Base-by-base conservation (phyloP, 2,797 vertebrate genomes). In the Enteromius treurensis region DNA sequence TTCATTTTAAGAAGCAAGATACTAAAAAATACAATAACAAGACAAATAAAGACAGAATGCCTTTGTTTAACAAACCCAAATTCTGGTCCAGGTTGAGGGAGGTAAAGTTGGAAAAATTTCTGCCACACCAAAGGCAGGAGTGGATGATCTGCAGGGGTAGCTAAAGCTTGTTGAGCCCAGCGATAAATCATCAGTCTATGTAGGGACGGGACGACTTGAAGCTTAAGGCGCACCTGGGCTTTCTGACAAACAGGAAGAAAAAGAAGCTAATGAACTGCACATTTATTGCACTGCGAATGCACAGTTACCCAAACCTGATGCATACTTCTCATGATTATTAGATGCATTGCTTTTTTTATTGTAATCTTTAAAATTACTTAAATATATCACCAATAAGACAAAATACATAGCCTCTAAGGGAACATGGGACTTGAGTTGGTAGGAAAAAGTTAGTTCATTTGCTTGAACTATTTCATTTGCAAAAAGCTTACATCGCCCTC, bases 111-210 rank as follows among this genome's bases (percentile, higher is more conserved):
- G 74, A 99, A 94, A 90, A 99, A 99, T 88, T 96, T 99, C 90
- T 99, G 98, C 98, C 98, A 99, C 79, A 99, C 92, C 3, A 99
- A 94, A 0, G 98, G 97, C 86, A 99, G 91, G 40, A 99, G 95
- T 9, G 97, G 97, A 84, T 99, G 98, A 87, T 97, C 97, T 32
- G 95, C 96, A 7, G 97, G 97, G 0, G 98, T 99, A 86, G 91
- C 94, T 45, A 99, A 91, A 1, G 98, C 97, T 92, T 99, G 98
- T 84, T 96, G 95, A 8, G 97, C 97, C 98, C 98, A 99, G 70
- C 98, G 97, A 82, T 99, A 99, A 49, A 99, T 96, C 94, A 99
- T 95, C 79, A 99, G 93, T 76, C 98, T 94, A 91, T 97, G 97
- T 60, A 98, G 93, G 29, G 97, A 98, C 0, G 98, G 98, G 4